Evolutionary conservation across 2,113 vertebrate species (phyloP), one percentile per base, ranked within the genome.

Genomic region (Fregetta grallaria): DNA sequence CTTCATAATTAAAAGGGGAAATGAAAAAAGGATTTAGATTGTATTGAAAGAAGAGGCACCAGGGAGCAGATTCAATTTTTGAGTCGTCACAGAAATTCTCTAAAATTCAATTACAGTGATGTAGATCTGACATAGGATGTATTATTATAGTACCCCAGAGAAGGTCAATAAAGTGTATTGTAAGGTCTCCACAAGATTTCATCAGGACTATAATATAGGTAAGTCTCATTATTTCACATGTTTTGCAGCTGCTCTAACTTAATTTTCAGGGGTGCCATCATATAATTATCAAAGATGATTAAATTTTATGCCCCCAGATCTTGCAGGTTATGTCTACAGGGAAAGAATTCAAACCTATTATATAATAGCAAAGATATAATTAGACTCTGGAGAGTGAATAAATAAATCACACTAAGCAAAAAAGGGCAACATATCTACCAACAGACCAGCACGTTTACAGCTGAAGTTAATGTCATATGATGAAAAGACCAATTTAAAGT

Each of bases 211-310:
- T 83, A 94, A 88, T 75, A 63, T 23, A 96, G 83, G 94, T 78
- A 83, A 96, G 91, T 89, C 82, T 96, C 70, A 72, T 92, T 85
- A 92, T 95, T 97, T 96, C 67, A 68, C 11, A 25, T 77, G 55
- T 93, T 97, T 97, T 96, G 94, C 85, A 95, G 94, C 88, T 96
- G 80, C 70, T 96, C 61, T 94, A 93, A 97, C 85, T 94, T 94
- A 86, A 97, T 97, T 97, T 97, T 96, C 91, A 75, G 90, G 85
- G 88, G 80, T 92, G 66, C 42, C 65, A 94, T 92, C 94, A 72
- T 86, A 93, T 80, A 96, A 97, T 97, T 96, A 97, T 94, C 93
- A 94, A 96, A 88, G 84, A 92, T 92, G 50, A 97, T 97, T 96
- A 96, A 90, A 95, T 97, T 97, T 97, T 94, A 96, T 91, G 63